phyloP scores from a whole-genome alignment of 2,113 vertebrate genomes.

The Ranitomeya variabilis region DNA sequence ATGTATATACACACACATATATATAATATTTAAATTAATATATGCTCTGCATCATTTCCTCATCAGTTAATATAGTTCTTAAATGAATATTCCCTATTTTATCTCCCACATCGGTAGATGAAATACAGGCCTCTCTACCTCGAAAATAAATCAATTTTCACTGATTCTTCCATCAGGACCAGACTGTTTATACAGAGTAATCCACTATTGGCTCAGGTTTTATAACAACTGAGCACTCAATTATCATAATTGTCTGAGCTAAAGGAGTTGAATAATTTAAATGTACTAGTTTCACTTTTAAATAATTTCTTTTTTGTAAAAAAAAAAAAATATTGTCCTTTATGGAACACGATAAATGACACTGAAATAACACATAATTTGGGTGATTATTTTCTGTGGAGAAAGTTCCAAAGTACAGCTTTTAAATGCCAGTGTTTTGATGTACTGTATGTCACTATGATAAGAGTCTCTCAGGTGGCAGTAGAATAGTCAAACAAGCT shows the following conservation, averaged over 20 bases:
- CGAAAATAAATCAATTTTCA: no score
- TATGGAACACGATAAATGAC: background rate
- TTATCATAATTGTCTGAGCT: background rate
- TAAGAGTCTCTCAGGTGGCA: background rate
- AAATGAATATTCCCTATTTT: no score
- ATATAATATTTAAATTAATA: no score
- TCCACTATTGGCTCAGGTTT: background rate
- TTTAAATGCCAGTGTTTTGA: background rate
- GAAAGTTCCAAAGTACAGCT: background rate
- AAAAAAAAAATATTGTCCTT: background rate
- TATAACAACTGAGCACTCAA: background rate
- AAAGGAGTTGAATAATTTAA: background rate
- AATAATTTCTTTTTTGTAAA: background rate
- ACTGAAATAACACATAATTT: constrained; percentile 12
- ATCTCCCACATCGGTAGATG: no score
- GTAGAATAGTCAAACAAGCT: no score
- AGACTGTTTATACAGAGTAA: no score
- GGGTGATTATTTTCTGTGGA: background rate
- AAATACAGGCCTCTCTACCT: no score
- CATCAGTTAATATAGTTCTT: no score
- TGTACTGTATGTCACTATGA: background rate
- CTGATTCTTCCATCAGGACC: no score
- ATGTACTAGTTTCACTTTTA: background rate
- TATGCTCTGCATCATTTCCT: no score
- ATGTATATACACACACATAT: no score